These are phyloP conservation scores for Rallus limicola DNA, from an alignment of 2,113 vertebrate species.

Conservation along the genomic window DNA sequence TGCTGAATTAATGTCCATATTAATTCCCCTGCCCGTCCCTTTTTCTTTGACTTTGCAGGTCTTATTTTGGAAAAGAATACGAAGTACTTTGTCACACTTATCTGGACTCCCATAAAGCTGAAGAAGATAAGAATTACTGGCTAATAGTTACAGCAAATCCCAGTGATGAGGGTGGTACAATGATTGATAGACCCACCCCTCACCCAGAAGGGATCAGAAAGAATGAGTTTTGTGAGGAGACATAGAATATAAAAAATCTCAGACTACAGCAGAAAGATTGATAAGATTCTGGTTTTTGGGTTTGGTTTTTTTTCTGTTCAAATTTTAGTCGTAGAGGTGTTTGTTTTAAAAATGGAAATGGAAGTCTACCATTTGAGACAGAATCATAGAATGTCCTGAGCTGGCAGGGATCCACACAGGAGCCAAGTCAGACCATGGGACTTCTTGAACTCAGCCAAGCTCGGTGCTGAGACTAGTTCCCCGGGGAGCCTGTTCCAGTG, in stretches of 20 bases:
- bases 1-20: not conserved
- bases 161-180: slow-evolving; percentile 7
- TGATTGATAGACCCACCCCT: slow-evolving; percentile 45
- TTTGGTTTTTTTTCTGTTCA: not conserved
- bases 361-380: not conserved
- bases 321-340: not conserved
- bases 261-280: not conserved
- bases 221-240: not conserved
- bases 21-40: not conserved
- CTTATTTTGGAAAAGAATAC: slow-evolving; percentile 84
- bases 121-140: slow-evolving; percentile 90
- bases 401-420: too few species aligned
- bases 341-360: not conserved
- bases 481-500: too few species aligned
- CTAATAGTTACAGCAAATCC: slow-evolving; percentile 81
- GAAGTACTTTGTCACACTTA: slow-evolving; percentile 89
- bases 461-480: too few species aligned
- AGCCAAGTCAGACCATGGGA: too few species aligned
- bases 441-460: too few species aligned
- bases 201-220: not conserved
- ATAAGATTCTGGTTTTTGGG: not conserved
- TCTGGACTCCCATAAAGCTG: slow-evolving; percentile 83
- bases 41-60: slow-evolving; percentile 74
- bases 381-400: too few species aligned
- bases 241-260: not conserved